These are phyloP conservation scores for Mesorhabditis spiculigera DNA, from an alignment of 2,888 invertebrate genomes.

Conservation along the genomic window DNA sequence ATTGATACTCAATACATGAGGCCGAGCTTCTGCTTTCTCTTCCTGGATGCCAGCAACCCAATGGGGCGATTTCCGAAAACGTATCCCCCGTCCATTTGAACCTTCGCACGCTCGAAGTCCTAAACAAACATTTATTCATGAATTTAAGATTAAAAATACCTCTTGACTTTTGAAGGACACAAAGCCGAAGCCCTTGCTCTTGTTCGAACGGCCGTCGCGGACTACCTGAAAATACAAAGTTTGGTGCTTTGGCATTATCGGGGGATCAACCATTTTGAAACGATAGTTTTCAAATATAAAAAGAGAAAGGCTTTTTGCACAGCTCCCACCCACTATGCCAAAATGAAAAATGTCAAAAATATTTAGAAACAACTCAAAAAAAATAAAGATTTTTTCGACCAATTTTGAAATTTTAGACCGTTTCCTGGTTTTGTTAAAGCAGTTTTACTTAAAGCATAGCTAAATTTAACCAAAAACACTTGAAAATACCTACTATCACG, in stretches of 20 bases:
- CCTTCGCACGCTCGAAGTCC: slow-evolving; percentile 95
- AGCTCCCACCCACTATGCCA: too few relatives aligned
- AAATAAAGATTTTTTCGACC: too few relatives aligned
- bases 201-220: slow-evolving; percentile 90
- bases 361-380: too few relatives aligned
- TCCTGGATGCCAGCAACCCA: slow-evolving; percentile 90
- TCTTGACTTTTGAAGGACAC: slow-evolving; percentile 78
- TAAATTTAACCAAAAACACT: too few relatives aligned
- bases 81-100: slow-evolving; percentile 98
- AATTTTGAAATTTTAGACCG: too few relatives aligned
- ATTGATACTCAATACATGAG: slow-evolving; percentile 14
- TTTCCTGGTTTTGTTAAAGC: too few relatives aligned
- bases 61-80: slow-evolving; percentile 92
- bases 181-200: slow-evolving; percentile 97
- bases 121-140: slow-evolving; percentile 55
- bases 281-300: too few relatives aligned
- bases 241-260: too few relatives aligned
- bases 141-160: slow-evolving; percentile 15
- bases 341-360: too few relatives aligned
- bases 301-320: too few relatives aligned
- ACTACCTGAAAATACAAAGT: slow-evolving; percentile 67
- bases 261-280: too few relatives aligned
- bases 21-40: slow-evolving; percentile 80
- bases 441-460: too few relatives aligned
- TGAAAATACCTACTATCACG: not conserved